Conservation (phyloP, 2,113 vertebrate species). For the Entosphenus tridentatus region DNA sequence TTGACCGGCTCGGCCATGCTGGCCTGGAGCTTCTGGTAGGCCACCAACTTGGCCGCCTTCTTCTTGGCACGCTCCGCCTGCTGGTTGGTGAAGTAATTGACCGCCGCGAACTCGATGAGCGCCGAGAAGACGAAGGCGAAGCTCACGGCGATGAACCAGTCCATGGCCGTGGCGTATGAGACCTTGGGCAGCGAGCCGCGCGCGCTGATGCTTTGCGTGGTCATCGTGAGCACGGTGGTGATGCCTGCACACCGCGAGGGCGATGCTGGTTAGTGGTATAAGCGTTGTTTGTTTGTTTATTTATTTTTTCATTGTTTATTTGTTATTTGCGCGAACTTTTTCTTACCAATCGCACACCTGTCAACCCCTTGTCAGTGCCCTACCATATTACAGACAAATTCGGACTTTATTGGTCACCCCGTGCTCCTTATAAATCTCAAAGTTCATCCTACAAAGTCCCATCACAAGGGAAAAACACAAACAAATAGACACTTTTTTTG, state of each 20-base stretch:
- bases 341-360: too few relatives aligned
- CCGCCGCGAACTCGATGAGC: slow-evolving; percentile 91
- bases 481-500: too few relatives aligned
- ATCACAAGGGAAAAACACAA: too few relatives aligned
- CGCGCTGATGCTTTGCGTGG: slow-evolving; percentile 89
- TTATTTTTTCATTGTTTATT: too few relatives aligned
- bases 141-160: slow-evolving; percentile 98
- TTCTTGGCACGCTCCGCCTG: slow-evolving; percentile 59
- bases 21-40: neutral
- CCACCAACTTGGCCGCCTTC: slow-evolving; percentile 37
- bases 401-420: too few relatives aligned
- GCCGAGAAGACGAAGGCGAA: slow-evolving; percentile 98
- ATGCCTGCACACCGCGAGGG: slow-evolving; percentile 41
- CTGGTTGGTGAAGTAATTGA: slow-evolving; percentile 88
- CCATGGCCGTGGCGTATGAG: slow-evolving; percentile 95
- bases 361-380: too few relatives aligned
- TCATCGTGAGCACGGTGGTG: slow-evolving; percentile 96
- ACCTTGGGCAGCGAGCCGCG: slow-evolving; percentile 92
- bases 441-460: too few relatives aligned
- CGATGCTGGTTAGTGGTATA: too few relatives aligned
- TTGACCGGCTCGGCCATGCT: neutral
- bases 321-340: too few relatives aligned
- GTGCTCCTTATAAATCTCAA: too few relatives aligned
- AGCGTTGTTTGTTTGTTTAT: too few relatives aligned
- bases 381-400: too few relatives aligned